Percentiles rank a stretch among this genome's conserved stretches.
phyloP scores from a whole-genome alignment of 2,113 vertebrate species.

The Ia io region DNA sequence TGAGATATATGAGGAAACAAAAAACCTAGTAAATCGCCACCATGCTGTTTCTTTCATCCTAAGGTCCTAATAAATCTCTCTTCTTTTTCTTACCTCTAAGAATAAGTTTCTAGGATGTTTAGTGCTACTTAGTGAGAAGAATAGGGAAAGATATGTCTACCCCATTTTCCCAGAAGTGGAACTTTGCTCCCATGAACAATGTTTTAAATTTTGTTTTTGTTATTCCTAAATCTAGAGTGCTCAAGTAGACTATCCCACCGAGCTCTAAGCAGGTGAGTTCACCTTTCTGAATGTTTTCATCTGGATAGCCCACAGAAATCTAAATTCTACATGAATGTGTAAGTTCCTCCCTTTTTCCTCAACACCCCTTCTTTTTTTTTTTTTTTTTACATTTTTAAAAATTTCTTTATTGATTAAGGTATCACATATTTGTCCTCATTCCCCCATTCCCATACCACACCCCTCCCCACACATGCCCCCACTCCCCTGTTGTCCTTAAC shows the following conservation, averaged over 20 bases:
- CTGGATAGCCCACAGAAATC: not conserved
- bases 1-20: not conserved
- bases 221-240: not conserved
- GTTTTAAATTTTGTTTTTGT: not conserved
- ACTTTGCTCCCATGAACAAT: not conserved
- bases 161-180: not conserved
- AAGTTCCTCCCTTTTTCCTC: not conserved
- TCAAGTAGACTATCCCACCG: not conserved
- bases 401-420: no score
- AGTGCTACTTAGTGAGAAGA: not conserved
- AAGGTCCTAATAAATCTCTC: not conserved
- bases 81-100: not conserved
- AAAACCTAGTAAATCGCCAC: not conserved
- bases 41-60: not conserved
- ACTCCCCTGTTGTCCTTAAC: no score
- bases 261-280: not conserved
- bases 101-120: not conserved
- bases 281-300: not conserved
- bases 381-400: no score
- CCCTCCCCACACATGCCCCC: no score
- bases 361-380: not conserved
- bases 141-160: not conserved
- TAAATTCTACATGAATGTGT: not conserved
- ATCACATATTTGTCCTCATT: no score
- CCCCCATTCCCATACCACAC: no score